Evolutionary conservation across 2,888 invertebrate genomes (phyloP).

Genomic region (Adelphocoris suturalis): DNA sequence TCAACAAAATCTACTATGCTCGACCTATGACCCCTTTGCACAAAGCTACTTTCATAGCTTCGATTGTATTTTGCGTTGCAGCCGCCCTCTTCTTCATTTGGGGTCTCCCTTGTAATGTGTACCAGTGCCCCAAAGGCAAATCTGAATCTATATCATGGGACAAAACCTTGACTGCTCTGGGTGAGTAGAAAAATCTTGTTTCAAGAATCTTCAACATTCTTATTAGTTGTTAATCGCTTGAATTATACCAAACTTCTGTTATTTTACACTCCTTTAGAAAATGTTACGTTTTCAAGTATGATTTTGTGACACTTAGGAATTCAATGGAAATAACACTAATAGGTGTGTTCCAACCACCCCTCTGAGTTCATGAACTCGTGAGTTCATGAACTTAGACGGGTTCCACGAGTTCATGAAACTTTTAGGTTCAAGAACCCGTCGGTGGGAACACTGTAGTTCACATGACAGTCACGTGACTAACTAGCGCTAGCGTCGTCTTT

Average conservation of each 20-base stretch:
- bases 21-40: slow-evolving; percentile 85
- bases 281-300: neutral
- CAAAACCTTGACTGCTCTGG: slow-evolving; percentile 78
- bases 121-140: slow-evolving; percentile 81
- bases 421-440: too few species aligned
- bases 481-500: too few species aligned
- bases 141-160: slow-evolving; percentile 78
- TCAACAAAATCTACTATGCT: slow-evolving; percentile 77
- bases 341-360: too few species aligned
- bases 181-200: slow-evolving; percentile 76
- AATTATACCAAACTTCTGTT: neutral
- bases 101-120: slow-evolving; percentile 87
- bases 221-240: too few species aligned
- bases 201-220: too few species aligned
- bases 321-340: too few species aligned
- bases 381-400: too few species aligned
- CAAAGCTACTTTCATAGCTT: slow-evolving; percentile 85
- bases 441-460: too few species aligned
- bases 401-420: too few species aligned
- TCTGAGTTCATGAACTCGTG: too few species aligned
- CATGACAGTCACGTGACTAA: too few species aligned
- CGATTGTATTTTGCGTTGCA: slow-evolving; percentile 85
- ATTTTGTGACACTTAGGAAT: too few species aligned
- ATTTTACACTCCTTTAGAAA: neutral
- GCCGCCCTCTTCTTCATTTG: slow-evolving; percentile 87